Evolutionary conservation across 1,140 invertebrate species (phyloP), one percentile per base, ranked within the genome.

Genomic region (Drosophila obscura): DNA sequence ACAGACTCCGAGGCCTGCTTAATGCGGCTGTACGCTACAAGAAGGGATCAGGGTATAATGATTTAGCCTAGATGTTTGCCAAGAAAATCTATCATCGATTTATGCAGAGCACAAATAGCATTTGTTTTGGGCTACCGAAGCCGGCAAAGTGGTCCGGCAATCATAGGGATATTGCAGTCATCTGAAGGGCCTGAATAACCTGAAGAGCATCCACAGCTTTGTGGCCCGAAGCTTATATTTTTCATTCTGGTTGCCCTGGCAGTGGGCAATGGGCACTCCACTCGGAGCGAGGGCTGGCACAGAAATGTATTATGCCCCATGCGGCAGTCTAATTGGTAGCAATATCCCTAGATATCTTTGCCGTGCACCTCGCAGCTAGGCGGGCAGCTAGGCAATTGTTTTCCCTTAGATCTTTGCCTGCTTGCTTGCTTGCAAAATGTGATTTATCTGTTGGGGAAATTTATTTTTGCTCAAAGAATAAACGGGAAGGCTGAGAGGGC

Each of bases 381-480:
- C 41, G 16, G 62, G 19, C 19, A 19, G 19, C 19, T 19, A 19
- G 1, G 2, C 73, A 76, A 76, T 68, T 76, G 63, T 67, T 73
- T 71, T 73, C 19, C 15, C 26, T 66, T 48, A 19, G 63, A 43
- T 50, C 35, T 41, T 24, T 3, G 22, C 26, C 48, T 13, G 50
- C 16, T 15, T 5, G 19, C 16, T 15, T 5, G 19, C 31, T 39
- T 31, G 56, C 46, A 56, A 77, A 77, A 77, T 77, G 73, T 77
- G 74, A 77, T 77, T 77, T 77, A 77, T 77, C 73, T 77, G 73
- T 49, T 69, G 44, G 52, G 57, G 50, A 76, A 77, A 77, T 77
- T 77, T 76, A 77, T 76, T 77, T 76, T 64, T 43, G 50, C 67
- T 5, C 35, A 39, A 39, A 62, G 49, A 31, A 61, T 44, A 69